These are phyloP conservation scores for Caenorhabditis angaria DNA, from an alignment of 2,888 invertebrate genomes.

Conservation along the genomic window DNA sequence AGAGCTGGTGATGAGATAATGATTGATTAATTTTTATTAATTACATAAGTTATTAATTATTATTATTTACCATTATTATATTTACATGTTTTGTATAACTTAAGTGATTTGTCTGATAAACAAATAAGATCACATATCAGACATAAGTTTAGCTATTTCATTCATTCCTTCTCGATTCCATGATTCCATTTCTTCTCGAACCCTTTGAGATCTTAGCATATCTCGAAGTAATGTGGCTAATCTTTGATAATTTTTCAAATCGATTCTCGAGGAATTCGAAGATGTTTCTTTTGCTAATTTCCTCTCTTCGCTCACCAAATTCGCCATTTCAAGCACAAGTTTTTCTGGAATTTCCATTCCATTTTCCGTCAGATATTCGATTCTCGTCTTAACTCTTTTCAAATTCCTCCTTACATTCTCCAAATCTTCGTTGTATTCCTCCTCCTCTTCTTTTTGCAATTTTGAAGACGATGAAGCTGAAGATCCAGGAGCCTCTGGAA, in stretches of 20 bases:
- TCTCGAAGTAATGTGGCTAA: background rate
- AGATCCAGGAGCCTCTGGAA: too few relatives aligned
- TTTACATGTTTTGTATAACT: background rate
- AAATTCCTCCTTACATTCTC: too few relatives aligned
- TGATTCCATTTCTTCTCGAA: background rate
- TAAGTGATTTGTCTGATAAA: too few relatives aligned
- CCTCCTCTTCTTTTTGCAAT: too few relatives aligned
- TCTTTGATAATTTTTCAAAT: background rate
- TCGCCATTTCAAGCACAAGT: background rate
- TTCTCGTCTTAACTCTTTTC: slow-evolving; percentile 2
- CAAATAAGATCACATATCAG: background rate
- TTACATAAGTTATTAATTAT: slow-evolving; percentile 9
- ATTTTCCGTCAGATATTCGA: background rate
- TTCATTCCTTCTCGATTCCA: background rate
- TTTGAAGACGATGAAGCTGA: too few relatives aligned
- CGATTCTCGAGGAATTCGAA: too few relatives aligned
- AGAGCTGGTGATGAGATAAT: slow-evolving; percentile 34
- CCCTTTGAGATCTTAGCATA: background rate
- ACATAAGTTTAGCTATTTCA: background rate
- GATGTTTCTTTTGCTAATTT: background rate
- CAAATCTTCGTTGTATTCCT: too few relatives aligned
- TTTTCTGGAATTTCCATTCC: background rate
- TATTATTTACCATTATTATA: background rate
- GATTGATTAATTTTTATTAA: slow-evolving; percentile 28
- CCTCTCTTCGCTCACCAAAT: background rate